Conservation (phyloP, 2,113 vertebrate species). For the Oncorhynchus clarkii region DNA sequence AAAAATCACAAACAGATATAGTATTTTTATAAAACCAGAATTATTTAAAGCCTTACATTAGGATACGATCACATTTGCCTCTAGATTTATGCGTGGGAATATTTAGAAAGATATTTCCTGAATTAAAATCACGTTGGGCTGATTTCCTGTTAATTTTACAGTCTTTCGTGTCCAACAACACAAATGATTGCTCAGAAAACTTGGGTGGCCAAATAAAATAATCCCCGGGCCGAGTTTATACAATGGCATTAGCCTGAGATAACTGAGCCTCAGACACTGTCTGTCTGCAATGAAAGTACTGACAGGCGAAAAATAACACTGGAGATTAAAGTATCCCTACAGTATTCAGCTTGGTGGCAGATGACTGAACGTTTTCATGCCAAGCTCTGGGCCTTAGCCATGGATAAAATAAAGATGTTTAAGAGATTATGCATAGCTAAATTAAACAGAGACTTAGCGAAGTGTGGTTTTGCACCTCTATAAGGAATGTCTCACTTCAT, state of each 20-base stretch:
- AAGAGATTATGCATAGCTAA: slow-evolving; percentile 47
- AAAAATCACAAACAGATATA: too few species aligned
- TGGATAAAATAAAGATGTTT: slow-evolving; percentile 32
- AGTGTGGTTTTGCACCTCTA: slow-evolving; percentile 51
- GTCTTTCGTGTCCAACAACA: too few species aligned
- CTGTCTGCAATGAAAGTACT: background rate
- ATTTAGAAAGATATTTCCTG: too few species aligned
- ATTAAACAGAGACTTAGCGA: slow-evolving; percentile 53
- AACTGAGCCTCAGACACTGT: background rate
- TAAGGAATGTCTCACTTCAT: slow-evolving; percentile 69
- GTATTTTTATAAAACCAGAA: too few species aligned
- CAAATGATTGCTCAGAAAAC: too few species aligned
- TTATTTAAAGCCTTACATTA: too few species aligned
- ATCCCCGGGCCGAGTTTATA: too few species aligned
- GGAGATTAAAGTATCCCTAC: background rate
- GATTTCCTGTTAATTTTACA: too few species aligned
- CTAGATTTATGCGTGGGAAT: too few species aligned
- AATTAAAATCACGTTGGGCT: too few species aligned
- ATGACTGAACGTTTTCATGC: background rate
- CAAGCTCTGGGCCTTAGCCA: slow-evolving; percentile 3
- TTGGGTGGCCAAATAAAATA: too few species aligned
- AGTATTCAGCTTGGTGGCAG: background rate
- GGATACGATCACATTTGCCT: too few species aligned
- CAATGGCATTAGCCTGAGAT: slow-evolving; percentile 5
- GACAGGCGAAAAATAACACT: background rate